Evolutionary conservation across 2,113 vertebrate genomes (phyloP).

Genomic region (Paradisaea rubra): DNA sequence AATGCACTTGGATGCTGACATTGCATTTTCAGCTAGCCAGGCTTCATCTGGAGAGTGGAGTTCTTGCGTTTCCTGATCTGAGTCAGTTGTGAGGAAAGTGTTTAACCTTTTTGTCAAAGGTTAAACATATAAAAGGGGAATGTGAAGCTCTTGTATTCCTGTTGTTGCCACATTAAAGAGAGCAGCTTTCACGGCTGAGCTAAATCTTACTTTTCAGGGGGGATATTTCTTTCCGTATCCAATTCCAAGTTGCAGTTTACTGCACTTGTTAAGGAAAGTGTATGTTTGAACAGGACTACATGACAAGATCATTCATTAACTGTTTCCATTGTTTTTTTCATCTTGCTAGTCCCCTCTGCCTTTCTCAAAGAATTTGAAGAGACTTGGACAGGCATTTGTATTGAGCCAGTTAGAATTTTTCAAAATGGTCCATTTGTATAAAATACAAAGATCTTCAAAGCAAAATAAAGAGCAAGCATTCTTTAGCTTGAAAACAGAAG

Average conservation of each 20-base stretch:
- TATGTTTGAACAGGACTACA: background rate
- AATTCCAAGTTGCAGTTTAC: background rate
- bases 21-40: conserved; percentile 15
- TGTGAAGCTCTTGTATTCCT: conserved; percentile 47
- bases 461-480: background rate
- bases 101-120: conserved; percentile 65
- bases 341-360: background rate
- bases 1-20: background rate
- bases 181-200: background rate
- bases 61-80: conserved; percentile 53
- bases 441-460: background rate
- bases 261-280: background rate
- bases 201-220: background rate
- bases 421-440: background rate
- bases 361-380: background rate
- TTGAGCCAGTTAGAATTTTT: background rate
- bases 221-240: background rate
- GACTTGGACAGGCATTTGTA: background rate
- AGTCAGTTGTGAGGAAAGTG: conserved; percentile 52
- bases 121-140: conserved; percentile 63
- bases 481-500: background rate
- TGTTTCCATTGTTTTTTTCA: background rate
- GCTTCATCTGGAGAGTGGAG: conserved; percentile 38
- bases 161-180: conserved; percentile 34
- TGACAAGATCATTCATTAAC: background rate